Evolutionary conservation across 2,888 invertebrate genomes (phyloP).

Genomic region (Hydraecia micacea): DNA sequence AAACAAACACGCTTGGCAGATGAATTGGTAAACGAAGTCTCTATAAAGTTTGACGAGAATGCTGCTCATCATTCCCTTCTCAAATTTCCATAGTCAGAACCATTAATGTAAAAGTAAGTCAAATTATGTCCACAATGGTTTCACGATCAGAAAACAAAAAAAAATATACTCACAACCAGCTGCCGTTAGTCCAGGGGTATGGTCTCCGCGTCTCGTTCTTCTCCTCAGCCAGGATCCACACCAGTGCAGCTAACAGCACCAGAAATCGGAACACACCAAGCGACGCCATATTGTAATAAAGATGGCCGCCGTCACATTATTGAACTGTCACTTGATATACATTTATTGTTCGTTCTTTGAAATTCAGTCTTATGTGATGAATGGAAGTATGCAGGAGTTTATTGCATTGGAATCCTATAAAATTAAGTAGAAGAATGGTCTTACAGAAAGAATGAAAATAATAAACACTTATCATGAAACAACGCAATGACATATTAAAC

Average conservation of each 20-base stretch:
- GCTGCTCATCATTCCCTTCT: neutral
- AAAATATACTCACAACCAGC: conserved; percentile 86
- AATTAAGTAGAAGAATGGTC: neutral
- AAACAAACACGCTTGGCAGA: neutral
- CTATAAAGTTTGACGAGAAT: neutral
- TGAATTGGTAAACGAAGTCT: neutral
- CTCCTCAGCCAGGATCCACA: conserved; percentile 80
- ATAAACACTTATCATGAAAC: neutral
- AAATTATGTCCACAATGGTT: neutral
- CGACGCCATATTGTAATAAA: conserved; percentile 79
- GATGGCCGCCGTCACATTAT: conserved; percentile 67
- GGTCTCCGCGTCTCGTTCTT: conserved; percentile 66
- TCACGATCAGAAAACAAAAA: neutral
- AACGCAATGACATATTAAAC: neutral
- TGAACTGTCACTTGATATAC: conserved; percentile 53
- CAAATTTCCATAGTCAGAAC: neutral
- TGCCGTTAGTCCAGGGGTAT: conserved; percentile 84
- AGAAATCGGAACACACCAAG: conserved; percentile 81
- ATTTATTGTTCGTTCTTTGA: conserved; percentile 16
- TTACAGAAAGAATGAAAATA: neutral
- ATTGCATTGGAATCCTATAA: conserved; percentile 30
- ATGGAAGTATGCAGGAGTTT: neutral
- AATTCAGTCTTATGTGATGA: neutral
- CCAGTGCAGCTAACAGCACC: conserved; percentile 80
- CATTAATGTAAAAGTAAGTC: neutral